A percentile compares a stretch with the other conserved stretches of the same genome.
phyloP scores from a whole-genome alignment of 2,888 invertebrate species.

The Congeria kusceri region DNA sequence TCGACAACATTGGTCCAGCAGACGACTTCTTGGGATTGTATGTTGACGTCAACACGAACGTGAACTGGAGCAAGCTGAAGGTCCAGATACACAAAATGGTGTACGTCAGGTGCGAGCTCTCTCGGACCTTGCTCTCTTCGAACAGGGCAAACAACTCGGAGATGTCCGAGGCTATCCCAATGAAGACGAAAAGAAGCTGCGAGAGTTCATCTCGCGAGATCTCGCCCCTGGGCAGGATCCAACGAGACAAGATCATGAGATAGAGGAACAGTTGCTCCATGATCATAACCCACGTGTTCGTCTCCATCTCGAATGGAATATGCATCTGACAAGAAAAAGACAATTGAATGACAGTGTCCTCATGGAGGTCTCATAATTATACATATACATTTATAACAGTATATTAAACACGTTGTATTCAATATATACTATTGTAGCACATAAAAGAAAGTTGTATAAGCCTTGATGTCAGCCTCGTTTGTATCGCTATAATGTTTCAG shows the following conservation, averaged over 20 bases:
- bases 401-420: no score
- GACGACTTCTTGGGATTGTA: constrained; percentile 65
- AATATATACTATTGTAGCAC: no score
- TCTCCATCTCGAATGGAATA: constrained; percentile 61
- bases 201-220: constrained; percentile 73
- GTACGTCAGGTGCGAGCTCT: constrained; percentile 87
- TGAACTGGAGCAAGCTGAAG: constrained; percentile 81
- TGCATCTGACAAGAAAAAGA: constrained; percentile 35
- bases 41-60: constrained; percentile 86
- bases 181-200: constrained; percentile 83
- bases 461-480: no score
- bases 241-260: constrained; percentile 72
- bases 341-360: no score
- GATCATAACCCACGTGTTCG: constrained; percentile 71
- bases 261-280: constrained; percentile 72
- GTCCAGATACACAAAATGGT: constrained; percentile 81
- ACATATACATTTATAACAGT: no score
- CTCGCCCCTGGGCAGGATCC: constrained; percentile 73
- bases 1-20: constrained; percentile 26
- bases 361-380: no score
- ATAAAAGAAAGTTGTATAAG: no score
- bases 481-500: no score
- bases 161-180: constrained; percentile 82
- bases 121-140: constrained; percentile 67
- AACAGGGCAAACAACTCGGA: constrained; percentile 76